Percentiles rank a stretch among this genome's conserved stretches.
Evolutionary conservation across 1,140 invertebrate genomes (phyloP).

Genomic region (Lucilia cuprina): DNA sequence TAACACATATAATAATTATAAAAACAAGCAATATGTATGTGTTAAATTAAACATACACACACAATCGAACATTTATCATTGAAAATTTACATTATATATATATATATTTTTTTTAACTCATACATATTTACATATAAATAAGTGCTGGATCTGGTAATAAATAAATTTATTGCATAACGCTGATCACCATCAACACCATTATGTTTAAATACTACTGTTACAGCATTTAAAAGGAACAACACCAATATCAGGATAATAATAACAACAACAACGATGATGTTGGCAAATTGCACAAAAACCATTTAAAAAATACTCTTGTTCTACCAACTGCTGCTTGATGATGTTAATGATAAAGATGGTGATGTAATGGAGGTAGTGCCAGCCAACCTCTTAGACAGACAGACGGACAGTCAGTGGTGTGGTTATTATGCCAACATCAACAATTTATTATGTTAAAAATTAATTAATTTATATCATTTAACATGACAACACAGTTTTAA

Average conservation of each 20-base stretch:
- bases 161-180: neutral
- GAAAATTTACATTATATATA: neutral
- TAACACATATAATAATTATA: too few relatives aligned
- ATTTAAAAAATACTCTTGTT: neutral
- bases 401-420: neutral
- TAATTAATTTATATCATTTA: constrained; percentile 35
- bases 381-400: too few relatives aligned
- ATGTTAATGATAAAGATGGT: neutral
- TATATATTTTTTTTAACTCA: neutral
- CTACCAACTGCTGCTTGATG: neutral
- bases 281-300: neutral
- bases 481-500: constrained; percentile 31
- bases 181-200: neutral
- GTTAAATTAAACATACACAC: neutral
- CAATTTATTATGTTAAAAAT: constrained; percentile 26
- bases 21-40: neutral
- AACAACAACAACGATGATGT: neutral
- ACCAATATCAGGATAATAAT: neutral
- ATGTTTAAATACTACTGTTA: neutral
- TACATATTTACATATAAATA: neutral
- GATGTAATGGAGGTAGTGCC: neutral
- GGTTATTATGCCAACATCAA: neutral
- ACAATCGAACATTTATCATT: neutral
- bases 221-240: neutral
- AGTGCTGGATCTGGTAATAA: neutral